Base-by-base conservation (phyloP, 2,113 vertebrate species). In the Cyrtonyx montezumae region DNA sequence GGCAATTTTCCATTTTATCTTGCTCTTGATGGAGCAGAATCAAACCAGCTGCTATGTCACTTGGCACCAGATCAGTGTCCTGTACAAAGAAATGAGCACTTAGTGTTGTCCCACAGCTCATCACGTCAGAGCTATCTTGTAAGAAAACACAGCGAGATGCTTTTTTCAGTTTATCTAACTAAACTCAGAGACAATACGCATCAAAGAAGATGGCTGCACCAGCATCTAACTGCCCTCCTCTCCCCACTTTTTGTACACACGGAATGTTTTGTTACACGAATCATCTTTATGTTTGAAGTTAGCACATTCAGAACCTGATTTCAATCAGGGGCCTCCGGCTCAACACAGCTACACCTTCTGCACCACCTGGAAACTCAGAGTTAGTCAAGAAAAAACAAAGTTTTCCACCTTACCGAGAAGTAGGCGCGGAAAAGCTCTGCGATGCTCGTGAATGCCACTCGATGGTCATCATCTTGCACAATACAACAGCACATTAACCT, bases 41-140 rank as follows among this genome's bases (percentile, higher is more conserved):
- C 88, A 99, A 97, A 28, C 99, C 99, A 2, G 99, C 99, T 4
- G 99, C 99, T 8, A 99, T 99, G 91, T 99, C 99, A 49, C 99
- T 99, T 53, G 99, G 97, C 65, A 99, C 99, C 91, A 99, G 97
- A 70, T 99, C 99, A 11, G 99, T 99, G 96, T 99, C 99, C 99
- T 99, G 97, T 8, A 62, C 14, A 82, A n/a, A 67, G 73, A 83
- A 94, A 82, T 0, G 32, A 3, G 32, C 1, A 1, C 6, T 77
- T 75, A 7, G 73, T 77, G 30, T 6, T 43, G 28, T 0, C 13
- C 36, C 34, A 3, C 8, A 11, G 0, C 34, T 34, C 73, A 43
- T 10, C 34, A 7, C 1, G 18, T 26, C 32, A 67, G 32, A 40
- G 73, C 26, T 28, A 5, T 9, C 37, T 36, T 23, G 2, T 13